Conservation (phyloP, 2,113 vertebrate species). For the Zingel zingel region DNA sequence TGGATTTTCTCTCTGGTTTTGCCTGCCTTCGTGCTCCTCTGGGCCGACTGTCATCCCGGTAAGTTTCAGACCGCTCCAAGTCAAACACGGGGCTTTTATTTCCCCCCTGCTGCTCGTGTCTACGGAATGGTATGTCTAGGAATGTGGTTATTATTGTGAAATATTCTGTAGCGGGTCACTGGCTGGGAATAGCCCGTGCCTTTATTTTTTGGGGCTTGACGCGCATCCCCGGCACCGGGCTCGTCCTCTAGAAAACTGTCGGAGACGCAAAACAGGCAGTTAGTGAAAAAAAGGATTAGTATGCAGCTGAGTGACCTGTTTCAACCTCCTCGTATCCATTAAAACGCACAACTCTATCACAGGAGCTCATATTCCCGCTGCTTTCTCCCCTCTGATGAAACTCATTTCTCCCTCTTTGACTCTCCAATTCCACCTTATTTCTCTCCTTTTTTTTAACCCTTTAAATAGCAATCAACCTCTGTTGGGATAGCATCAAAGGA, state of each 20-base stretch:
- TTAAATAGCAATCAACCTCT: not conserved
- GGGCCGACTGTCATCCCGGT: conserved; percentile 94
- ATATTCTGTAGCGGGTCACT: conserved; percentile 16
- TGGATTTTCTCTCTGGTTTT: conserved; percentile 93
- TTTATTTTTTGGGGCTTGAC: not conserved
- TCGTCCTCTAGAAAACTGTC: conserved; percentile 2
- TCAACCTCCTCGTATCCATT: not conserved
- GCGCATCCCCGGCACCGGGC: conserved; percentile 24
- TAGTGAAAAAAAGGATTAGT: not conserved
- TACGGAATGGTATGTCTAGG: not conserved
- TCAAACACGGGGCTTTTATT: conserved; percentile 9
- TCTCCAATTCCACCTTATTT: not conserved
- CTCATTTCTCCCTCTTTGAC: not conserved
- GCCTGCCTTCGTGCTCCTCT: conserved; percentile 87
- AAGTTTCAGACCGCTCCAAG: conserved; percentile 79
- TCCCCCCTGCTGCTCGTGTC: not conserved
- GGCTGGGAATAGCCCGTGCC: not conserved
- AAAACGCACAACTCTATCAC: not conserved
- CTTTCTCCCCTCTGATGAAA: not conserved
- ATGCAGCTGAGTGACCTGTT: conserved; percentile 24
- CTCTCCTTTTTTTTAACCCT: not conserved
- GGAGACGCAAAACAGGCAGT: not conserved
- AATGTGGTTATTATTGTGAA: not conserved
- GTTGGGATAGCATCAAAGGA: not conserved
- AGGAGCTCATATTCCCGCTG: not conserved